Percentiles rank a stretch among this genome's conserved stretches.
Evolutionary conservation across 2,888 invertebrate species (phyloP).

Genomic region (Clostera curtula): DNA sequence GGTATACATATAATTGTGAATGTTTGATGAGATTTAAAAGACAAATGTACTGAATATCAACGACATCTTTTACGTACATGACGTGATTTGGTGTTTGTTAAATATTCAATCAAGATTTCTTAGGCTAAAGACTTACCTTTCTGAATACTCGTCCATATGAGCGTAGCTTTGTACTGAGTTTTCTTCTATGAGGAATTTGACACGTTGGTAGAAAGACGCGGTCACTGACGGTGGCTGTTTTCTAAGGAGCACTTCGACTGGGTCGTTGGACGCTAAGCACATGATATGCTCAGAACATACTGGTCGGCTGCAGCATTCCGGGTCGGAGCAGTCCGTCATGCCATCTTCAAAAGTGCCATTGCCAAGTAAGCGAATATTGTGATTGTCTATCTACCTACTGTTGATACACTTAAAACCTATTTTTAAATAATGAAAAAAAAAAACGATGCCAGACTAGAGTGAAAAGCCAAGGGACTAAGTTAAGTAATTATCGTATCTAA

Average conservation of each 20-base stretch:
- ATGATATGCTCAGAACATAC: slow-evolving; percentile 93
- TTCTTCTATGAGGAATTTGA: slow-evolving; percentile 98
- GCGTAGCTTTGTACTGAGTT: slow-evolving; percentile 99
- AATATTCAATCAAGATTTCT: slow-evolving; percentile 22
- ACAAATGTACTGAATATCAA: slow-evolving; percentile 20
- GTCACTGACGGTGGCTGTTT: slow-evolving; percentile 98
- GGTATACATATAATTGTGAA: slow-evolving; percentile 10
- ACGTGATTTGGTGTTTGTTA: slow-evolving; percentile 62
- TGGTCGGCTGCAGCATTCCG: slow-evolving; percentile 95
- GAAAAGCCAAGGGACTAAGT: too few relatives aligned
- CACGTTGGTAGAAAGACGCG: slow-evolving; percentile 97
- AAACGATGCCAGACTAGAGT: too few relatives aligned
- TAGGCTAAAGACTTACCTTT: slow-evolving; percentile 86
- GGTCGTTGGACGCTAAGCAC: slow-evolving; percentile 97
- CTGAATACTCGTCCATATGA: slow-evolving; percentile 97
- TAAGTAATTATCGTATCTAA: too few relatives aligned
- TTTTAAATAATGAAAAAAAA: too few relatives aligned
- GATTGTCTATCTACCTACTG: too few relatives aligned
- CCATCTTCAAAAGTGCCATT: slow-evolving; percentile 86
- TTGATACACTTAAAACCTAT: background rate
- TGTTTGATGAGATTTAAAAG: slow-evolving; percentile 9
- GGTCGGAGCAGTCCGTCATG: slow-evolving; percentile 98
- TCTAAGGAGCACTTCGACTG: slow-evolving; percentile 94
- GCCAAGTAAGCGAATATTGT: slow-evolving; percentile 35
- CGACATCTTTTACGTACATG: slow-evolving; percentile 58